A percentile compares a stretch with the other conserved stretches of the same genome.
These are phyloP conservation scores for Limnephilus rhombicus DNA, from an alignment of 2,888 invertebrate genomes.

Conservation along the genomic window DNA sequence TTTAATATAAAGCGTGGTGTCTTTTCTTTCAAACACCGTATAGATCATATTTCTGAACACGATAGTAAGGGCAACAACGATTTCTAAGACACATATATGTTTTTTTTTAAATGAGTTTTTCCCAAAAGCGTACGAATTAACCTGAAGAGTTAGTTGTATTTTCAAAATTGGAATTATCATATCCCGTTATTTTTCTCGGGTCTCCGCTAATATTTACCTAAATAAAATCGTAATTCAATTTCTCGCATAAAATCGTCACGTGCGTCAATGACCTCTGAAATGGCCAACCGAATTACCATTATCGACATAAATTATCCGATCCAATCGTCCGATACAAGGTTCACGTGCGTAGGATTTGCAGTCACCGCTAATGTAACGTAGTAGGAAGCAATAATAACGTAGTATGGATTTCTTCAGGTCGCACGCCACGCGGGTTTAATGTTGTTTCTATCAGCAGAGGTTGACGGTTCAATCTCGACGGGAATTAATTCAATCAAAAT, in stretches of 20 bases:
- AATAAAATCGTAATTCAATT: neutral
- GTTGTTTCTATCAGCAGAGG: neutral
- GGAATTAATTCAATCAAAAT: neutral
- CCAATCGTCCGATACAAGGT: neutral
- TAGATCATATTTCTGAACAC: no score
- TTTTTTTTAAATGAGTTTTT: no score
- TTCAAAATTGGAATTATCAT: neutral
- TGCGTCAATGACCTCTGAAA: constrained; percentile 5
- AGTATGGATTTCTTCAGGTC: neutral
- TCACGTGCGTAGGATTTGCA: neutral
- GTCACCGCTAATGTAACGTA: neutral
- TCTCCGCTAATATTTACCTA: no score
- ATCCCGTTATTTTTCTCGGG: neutral
- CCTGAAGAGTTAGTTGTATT: no score
- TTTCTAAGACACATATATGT: no score
- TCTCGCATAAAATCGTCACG: neutral
- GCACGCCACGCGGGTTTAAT: neutral
- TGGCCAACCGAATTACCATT: neutral
- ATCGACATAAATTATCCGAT: neutral
- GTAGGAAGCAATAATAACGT: neutral
- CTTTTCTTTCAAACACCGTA: no score
- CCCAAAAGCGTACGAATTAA: no score
- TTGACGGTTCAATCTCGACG: neutral
- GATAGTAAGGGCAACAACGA: no score
- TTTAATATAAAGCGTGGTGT: no score